Evolutionary conservation across 2,888 invertebrate genomes (phyloP).

Genomic region (Drosophila paramelanica): DNA sequence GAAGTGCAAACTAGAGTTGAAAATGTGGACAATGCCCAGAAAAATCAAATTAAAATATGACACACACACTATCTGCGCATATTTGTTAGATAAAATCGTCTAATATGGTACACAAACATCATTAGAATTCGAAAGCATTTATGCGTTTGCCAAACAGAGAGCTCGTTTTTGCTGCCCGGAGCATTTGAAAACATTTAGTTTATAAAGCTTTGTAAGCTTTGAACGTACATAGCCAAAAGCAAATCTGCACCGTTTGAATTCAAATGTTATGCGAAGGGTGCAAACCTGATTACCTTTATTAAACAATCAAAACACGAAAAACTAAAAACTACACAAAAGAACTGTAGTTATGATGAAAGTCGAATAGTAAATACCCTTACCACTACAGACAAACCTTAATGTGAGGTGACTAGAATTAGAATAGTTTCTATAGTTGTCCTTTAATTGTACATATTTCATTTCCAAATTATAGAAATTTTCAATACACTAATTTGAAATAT

Average conservation of each 20-base stretch:
- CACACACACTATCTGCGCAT: slow-evolving; percentile 13
- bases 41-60: slow-evolving; percentile 43
- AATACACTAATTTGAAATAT: no score
- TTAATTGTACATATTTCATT: no score
- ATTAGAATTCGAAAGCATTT: slow-evolving; percentile 29
- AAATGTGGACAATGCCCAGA: slow-evolving; percentile 27
- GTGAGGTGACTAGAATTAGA: no score
- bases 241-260: slow-evolving; percentile 7
- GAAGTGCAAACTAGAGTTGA: slow-evolving; percentile 22
- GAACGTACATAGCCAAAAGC: slow-evolving; percentile 1
- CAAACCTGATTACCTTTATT: slow-evolving; percentile 42
- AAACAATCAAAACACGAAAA: slow-evolving; percentile 15
- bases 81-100: neutral
- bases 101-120: slow-evolving; percentile 9
- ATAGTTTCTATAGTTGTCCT: no score
- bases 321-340: no score
- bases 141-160: slow-evolving; percentile 1
- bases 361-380: neutral
- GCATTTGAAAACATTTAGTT: neutral
- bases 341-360: no score
- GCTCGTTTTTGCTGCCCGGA: neutral
- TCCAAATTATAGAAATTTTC: no score
- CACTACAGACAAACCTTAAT: no score
- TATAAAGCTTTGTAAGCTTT: slow-evolving; percentile 1
- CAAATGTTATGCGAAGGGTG: neutral